Conservation (phyloP, 2,113 vertebrate species). For the Danio rerio region DNA sequence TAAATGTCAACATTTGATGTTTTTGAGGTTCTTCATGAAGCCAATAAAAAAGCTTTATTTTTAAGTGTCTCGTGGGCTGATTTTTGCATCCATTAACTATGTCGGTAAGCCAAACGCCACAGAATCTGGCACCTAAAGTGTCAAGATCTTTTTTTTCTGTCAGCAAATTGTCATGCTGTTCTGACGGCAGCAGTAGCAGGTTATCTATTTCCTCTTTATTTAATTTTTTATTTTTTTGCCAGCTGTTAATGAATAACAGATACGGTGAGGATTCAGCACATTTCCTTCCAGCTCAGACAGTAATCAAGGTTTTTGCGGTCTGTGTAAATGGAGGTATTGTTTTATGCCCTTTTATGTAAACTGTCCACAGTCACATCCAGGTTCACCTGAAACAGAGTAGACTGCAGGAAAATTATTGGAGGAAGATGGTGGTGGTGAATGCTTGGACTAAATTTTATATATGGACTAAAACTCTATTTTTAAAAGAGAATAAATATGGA, state of each 20-base stretch:
- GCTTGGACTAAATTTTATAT: too few relatives aligned
- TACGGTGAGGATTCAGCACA: slow-evolving; percentile 73
- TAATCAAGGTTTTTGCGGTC: slow-evolving; percentile 68
- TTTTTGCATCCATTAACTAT: slow-evolving; percentile 65
- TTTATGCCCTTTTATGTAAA: slow-evolving; percentile 47
- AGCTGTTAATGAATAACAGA: slow-evolving; percentile 78
- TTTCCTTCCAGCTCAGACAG: slow-evolving; percentile 69
- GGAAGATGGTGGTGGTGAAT: too few relatives aligned
- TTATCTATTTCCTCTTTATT: slow-evolving; percentile 75
- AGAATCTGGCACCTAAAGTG: slow-evolving; percentile 65
- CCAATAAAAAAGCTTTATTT: too few relatives aligned
- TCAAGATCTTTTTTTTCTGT: slow-evolving; percentile 70
- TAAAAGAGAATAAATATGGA: too few relatives aligned
- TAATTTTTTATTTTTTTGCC: slow-evolving; percentile 65
- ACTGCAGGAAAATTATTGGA: too few relatives aligned
- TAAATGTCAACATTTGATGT: too few relatives aligned
- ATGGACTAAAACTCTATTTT: too few relatives aligned
- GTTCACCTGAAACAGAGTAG: too few relatives aligned
- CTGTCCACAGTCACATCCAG: neutral
- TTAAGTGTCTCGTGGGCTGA: neutral
- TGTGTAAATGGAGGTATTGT: slow-evolving; percentile 73
- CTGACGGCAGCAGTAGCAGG: slow-evolving; percentile 72
- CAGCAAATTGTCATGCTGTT: slow-evolving; percentile 69
- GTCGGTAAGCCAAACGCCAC: slow-evolving; percentile 59
- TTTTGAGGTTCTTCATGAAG: too few relatives aligned